A percentile compares a stretch with the other conserved stretches of the same genome.
These are phyloP conservation scores for Troglohyphantes excavatus DNA, from an alignment of 2,888 invertebrate genomes.

Conservation along the genomic window DNA sequence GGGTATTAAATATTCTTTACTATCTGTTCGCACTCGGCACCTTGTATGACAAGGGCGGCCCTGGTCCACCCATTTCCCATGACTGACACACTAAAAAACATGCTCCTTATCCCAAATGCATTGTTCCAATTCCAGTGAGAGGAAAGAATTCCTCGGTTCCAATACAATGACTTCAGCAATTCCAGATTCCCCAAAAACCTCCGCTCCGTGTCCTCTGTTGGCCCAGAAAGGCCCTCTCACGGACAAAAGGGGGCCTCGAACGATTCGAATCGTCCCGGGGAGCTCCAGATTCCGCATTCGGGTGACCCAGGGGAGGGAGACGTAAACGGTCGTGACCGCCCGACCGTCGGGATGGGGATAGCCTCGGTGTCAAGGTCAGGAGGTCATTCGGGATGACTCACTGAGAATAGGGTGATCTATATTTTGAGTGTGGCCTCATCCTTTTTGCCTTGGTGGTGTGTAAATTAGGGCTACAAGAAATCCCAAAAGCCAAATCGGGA, in stretches of 20 bases:
- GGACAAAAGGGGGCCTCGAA: constrained; percentile 37
- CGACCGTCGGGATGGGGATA: neutral
- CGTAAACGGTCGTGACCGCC: constrained; percentile 26
- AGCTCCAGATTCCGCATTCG: constrained; percentile 25
- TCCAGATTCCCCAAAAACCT: neutral
- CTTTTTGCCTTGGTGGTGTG: no score
- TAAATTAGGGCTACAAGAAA: no score
- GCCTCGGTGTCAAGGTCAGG: constrained; percentile 38
- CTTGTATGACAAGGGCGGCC: no score
- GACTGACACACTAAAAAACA: no score
- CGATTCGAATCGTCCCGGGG: constrained; percentile 18
- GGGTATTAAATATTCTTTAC: no score
- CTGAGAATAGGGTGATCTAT: neutral
- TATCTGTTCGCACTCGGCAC: no score
- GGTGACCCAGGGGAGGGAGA: constrained; percentile 45
- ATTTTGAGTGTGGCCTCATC: neutral
- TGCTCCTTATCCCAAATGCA: no score
- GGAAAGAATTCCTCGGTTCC: neutral
- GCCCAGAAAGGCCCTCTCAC: constrained; percentile 40
- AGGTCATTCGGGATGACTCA: neutral
- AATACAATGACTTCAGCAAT: no score
- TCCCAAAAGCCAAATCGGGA: no score
- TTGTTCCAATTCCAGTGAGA: no score
- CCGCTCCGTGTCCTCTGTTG: constrained; percentile 1
- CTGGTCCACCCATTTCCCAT: no score